These are phyloP conservation scores for Colinus virginianus DNA, from an alignment of 2,113 vertebrate genomes.

Conservation along the genomic window DNA sequence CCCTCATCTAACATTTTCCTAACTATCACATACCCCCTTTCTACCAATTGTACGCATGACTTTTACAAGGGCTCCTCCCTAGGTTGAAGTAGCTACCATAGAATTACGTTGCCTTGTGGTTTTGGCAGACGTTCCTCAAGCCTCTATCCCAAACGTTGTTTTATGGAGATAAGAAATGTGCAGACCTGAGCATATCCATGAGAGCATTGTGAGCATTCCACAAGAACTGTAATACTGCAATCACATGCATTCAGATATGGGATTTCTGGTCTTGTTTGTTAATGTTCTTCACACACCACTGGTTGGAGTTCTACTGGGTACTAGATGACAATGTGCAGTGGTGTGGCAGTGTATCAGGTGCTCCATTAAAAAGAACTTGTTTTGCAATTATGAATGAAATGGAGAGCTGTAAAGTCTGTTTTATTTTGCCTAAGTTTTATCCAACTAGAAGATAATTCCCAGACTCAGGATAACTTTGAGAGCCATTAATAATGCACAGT, in stretches of 20 bases:
- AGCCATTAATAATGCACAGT: background rate
- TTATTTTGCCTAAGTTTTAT: background rate
- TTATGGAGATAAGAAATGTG: background rate
- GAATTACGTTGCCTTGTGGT: background rate
- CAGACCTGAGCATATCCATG: background rate
- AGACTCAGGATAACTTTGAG: background rate
- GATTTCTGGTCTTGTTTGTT: fast-evolving
- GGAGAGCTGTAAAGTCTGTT: background rate
- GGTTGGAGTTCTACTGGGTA: background rate
- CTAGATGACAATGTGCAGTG: background rate
- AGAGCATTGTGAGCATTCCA: background rate
- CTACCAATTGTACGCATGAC: background rate
- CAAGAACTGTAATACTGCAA: background rate
- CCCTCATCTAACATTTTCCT: background rate
- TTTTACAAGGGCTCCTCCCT: background rate
- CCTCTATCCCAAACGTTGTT: background rate
- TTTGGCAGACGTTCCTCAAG: background rate
- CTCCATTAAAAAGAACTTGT: background rate
- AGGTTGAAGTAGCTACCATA: background rate
- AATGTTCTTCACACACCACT: background rate
- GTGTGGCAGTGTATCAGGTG: background rate
- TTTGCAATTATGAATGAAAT: background rate
- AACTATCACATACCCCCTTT: fast-evolving
- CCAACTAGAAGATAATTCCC: background rate
- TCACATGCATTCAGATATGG: fast-evolving